phyloP scores from a whole-genome alignment of 2,888 invertebrate genomes.

The Drosophila dives region DNA sequence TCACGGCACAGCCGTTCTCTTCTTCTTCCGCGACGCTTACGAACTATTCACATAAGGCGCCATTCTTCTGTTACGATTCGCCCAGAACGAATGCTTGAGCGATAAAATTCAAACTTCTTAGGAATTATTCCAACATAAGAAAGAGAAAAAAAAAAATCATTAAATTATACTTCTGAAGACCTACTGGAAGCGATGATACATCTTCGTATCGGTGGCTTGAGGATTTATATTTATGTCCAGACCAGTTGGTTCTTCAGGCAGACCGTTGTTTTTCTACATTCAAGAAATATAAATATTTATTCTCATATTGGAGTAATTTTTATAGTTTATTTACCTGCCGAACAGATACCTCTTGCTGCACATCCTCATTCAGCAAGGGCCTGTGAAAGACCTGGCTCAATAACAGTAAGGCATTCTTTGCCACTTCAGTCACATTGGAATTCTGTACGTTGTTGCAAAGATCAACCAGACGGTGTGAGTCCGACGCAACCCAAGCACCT shows the following conservation, averaged over 20 bases:
- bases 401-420: constrained; percentile 53
- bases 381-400: constrained; percentile 63
- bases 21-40: constrained; percentile 15
- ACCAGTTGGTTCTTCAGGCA: constrained; percentile 11
- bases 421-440: constrained; percentile 33
- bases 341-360: constrained; percentile 74
- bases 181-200: constrained; percentile 44
- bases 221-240: constrained; percentile 23
- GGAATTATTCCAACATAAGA: neutral
- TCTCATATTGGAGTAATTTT: neutral
- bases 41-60: constrained; percentile 1
- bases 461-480: constrained; percentile 32
- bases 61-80: constrained; percentile 8
- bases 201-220: constrained; percentile 10
- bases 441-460: constrained; percentile 11
- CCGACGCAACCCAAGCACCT: neutral
- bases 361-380: constrained; percentile 68
- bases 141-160: neutral
- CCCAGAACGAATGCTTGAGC: constrained; percentile 13
- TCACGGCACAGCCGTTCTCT: constrained; percentile 21
- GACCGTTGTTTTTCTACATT: constrained; percentile 17
- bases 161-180: neutral
- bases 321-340: constrained; percentile 68
- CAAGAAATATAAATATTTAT: neutral
- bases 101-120: neutral